Conservation (phyloP, 2,113 vertebrate genomes). For the Electrona antarctica region DNA sequence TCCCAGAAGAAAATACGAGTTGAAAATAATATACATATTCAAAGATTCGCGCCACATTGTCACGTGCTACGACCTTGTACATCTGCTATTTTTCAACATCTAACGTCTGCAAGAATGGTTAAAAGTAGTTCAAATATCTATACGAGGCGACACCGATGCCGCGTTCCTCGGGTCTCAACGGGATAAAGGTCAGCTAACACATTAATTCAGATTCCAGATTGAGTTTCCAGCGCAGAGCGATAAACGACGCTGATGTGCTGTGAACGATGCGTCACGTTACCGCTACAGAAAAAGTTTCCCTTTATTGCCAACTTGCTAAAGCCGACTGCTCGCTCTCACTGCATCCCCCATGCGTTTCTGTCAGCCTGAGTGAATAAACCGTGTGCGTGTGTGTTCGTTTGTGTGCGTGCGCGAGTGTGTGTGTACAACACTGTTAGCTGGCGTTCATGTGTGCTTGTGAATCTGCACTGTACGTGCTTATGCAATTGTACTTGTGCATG, state of each 20-base stretch:
- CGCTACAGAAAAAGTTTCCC: conserved; percentile 8
- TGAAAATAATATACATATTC: too few relatives aligned
- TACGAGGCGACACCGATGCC: too few relatives aligned
- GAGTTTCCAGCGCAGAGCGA: background rate
- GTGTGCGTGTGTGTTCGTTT: background rate
- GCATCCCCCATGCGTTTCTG: too few relatives aligned
- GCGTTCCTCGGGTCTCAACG: too few relatives aligned
- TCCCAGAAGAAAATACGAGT: too few relatives aligned
- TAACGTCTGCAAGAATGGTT: too few relatives aligned
- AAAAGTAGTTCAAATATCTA: too few relatives aligned
- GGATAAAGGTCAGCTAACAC: too few relatives aligned
- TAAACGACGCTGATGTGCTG: conserved; percentile 1
- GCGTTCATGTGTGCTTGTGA: background rate
- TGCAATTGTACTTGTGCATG: background rate
- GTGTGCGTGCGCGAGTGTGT: background rate
- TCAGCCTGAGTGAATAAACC: background rate
- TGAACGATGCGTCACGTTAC: conserved; percentile 14
- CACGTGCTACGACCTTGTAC: too few relatives aligned
- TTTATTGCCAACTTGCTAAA: conserved; percentile 13
- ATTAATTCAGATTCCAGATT: conserved; percentile 1
- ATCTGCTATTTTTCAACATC: too few relatives aligned
- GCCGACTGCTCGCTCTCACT: background rate
- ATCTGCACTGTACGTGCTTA: background rate
- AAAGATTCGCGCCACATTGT: too few relatives aligned
- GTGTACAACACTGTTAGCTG: background rate